phyloP scores from a whole-genome alignment of 2,797 vertebrate species.

The Picus viridis region DNA sequence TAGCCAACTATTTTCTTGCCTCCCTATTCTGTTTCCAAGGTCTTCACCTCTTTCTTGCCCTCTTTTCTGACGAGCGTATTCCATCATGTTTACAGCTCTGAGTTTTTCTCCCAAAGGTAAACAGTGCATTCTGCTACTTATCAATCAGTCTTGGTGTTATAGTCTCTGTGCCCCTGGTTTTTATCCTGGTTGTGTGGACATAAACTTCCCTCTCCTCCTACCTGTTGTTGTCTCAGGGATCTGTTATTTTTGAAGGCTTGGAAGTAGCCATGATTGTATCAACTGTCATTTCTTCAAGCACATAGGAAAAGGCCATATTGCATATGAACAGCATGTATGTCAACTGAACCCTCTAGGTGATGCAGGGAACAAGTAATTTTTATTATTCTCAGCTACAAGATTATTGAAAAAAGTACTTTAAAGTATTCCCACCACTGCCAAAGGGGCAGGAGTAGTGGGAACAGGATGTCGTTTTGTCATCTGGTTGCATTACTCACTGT shows the following conservation, averaged over 20 bases:
- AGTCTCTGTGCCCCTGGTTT: conserved; percentile 55
- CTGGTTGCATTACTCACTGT: background rate
- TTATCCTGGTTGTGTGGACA: conserved; percentile 54
- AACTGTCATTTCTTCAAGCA: background rate
- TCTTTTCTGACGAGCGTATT: conserved; percentile 51
- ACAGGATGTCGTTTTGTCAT: background rate
- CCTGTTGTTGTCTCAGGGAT: background rate
- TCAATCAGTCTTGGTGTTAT: conserved; percentile 67
- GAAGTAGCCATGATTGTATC: background rate
- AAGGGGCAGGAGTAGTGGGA: background rate
- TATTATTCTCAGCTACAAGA: background rate
- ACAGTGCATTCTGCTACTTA: conserved; percentile 70
- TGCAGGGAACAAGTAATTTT: background rate
- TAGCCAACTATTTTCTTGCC: conserved; percentile 4
- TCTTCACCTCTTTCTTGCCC: conserved; percentile 60
- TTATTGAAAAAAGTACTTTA: background rate
- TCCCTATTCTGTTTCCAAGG: conserved; percentile 21
- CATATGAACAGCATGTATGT: background rate
- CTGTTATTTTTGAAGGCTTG: background rate
- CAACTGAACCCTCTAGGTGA: background rate
- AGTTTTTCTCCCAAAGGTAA: conserved; percentile 61
- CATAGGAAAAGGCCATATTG: background rate
- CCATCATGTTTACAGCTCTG: conserved; percentile 69
- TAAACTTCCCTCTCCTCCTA: conserved; percentile 36
- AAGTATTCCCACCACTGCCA: background rate